These are phyloP conservation scores for Thymelicus lineola DNA, from an alignment of 2,888 invertebrate genomes.

Conservation along the genomic window DNA sequence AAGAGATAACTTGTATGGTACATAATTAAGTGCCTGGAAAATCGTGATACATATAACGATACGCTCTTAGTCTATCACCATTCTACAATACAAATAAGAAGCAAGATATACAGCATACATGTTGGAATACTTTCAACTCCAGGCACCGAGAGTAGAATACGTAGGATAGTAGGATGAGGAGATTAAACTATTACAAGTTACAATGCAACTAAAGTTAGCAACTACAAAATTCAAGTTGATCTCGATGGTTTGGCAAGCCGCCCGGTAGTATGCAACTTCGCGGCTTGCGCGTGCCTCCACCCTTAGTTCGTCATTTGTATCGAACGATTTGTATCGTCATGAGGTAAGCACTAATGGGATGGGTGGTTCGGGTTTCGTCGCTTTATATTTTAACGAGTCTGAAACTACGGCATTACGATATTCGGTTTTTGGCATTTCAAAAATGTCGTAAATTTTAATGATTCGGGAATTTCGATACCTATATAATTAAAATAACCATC, in stretches of 20 bases:
- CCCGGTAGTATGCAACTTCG: neutral
- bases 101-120: too few relatives aligned
- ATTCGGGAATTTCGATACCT: too few relatives aligned
- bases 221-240: slow-evolving; percentile 7
- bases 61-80: too few relatives aligned
- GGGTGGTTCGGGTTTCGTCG: neutral
- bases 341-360: neutral
- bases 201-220: slow-evolving; percentile 8
- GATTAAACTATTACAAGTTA: slow-evolving; percentile 1
- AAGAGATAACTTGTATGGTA: too few relatives aligned
- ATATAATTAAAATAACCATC: too few relatives aligned
- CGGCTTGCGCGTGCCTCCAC: too few relatives aligned
- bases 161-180: neutral
- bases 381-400: neutral
- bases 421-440: too few relatives aligned
- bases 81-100: too few relatives aligned
- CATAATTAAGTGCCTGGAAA: too few relatives aligned
- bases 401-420: neutral
- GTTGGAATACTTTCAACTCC: neutral
- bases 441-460: too few relatives aligned
- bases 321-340: neutral
- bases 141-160: neutral
- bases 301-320: too few relatives aligned
- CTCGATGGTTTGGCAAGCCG: slow-evolving; percentile 17
- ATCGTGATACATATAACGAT: too few relatives aligned